These are phyloP conservation scores for Rhinolophus ferrumequinum DNA, from an alignment of 2,113 vertebrate species.

Conservation along the genomic window DNA sequence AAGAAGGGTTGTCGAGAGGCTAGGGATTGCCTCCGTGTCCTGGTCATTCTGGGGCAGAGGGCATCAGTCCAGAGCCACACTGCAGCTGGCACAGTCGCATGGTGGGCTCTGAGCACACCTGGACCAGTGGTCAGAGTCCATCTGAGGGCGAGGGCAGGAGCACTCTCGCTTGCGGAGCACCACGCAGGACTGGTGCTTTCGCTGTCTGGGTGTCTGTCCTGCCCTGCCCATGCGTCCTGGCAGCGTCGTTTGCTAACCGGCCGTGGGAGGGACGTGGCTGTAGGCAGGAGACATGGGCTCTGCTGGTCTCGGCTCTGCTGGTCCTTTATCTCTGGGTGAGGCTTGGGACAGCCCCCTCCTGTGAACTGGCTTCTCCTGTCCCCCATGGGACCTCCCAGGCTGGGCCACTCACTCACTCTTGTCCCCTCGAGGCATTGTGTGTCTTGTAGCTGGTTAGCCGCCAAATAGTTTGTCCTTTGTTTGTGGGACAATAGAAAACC, in stretches of 20 bases:
- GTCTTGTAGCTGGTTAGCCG: neutral
- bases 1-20: rapidly evolving
- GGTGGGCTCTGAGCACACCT: neutral
- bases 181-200: rapidly evolving
- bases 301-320: rapidly evolving
- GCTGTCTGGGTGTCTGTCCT: neutral
- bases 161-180: rapidly evolving
- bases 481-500: neutral
- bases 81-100: rapidly evolving
- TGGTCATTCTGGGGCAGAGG: neutral
- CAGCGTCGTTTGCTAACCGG: rapidly evolving
- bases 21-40: rapidly evolving
- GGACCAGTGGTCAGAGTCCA: rapidly evolving
- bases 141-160: rapidly evolving
- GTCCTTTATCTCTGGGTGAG: neutral
- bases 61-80: rapidly evolving
- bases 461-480: neutral
- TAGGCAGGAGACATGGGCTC: rapidly evolving
- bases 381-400: neutral
- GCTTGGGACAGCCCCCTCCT: neutral
- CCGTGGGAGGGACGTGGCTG: rapidly evolving
- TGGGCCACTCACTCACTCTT: neutral
- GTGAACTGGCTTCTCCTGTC: neutral
- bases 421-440: neutral
- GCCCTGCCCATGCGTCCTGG: rapidly evolving